These are phyloP conservation scores for Polylopha cassiicola DNA, from an alignment of 2,888 invertebrate species.

Conservation along the genomic window DNA sequence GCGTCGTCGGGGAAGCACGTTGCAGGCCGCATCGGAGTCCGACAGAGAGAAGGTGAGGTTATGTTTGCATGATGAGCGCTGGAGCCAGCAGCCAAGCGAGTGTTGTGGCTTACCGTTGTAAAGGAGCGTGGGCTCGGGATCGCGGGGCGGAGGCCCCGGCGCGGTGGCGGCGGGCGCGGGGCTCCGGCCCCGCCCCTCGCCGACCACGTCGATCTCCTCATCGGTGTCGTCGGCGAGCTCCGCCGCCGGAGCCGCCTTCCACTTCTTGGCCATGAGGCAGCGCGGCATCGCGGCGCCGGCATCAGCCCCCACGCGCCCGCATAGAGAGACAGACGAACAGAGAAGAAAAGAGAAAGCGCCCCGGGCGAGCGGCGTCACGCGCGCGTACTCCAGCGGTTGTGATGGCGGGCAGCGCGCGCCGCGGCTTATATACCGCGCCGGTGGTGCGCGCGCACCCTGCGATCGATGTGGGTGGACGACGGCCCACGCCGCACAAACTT, in stretches of 20 bases:
- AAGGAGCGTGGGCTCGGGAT: constrained; percentile 83
- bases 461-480: constrained; percentile 58
- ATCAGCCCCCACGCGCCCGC: constrained; percentile 75
- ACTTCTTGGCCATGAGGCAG: constrained; percentile 97
- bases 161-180: constrained; percentile 75
- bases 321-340: constrained; percentile 74
- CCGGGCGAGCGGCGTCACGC: constrained; percentile 72
- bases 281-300: constrained; percentile 89
- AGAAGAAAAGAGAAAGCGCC: constrained; percentile 74
- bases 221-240: constrained; percentile 80
- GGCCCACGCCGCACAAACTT: constrained; percentile 56
- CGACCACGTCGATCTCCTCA: constrained; percentile 93
- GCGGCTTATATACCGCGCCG: constrained; percentile 66
- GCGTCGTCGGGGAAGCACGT: not conserved
- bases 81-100: constrained; percentile 27
- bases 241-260: constrained; percentile 84
- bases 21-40: too few relatives aligned
- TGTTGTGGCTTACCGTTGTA: constrained; percentile 81
- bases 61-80: constrained; percentile 12
- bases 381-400: constrained; percentile 78
- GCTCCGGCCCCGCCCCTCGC: constrained; percentile 81
- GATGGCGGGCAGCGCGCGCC: constrained; percentile 57
- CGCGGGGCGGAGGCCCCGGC: constrained; percentile 83
- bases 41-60: not conserved
- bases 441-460: constrained; percentile 65